A percentile compares a stretch with the other conserved stretches of the same genome.
Evolutionary conservation across 2,113 vertebrate genomes (phyloP).

Genomic region (Scomber japonicus): DNA sequence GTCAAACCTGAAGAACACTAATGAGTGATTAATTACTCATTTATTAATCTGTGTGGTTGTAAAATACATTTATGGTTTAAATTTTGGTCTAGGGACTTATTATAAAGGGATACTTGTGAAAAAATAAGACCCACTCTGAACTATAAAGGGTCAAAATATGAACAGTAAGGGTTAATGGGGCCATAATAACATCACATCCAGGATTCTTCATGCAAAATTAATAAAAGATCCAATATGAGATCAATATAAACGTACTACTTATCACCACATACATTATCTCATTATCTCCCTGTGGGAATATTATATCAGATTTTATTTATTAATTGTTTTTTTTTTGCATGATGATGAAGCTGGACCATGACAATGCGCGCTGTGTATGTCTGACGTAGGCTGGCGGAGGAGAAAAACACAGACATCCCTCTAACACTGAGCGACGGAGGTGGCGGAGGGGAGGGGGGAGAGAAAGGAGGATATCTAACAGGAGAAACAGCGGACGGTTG

Average conservation of each 20-base stretch:
- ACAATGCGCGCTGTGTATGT: constrained; percentile 73
- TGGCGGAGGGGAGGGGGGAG: constrained; percentile 9
- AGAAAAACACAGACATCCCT: constrained; percentile 72
- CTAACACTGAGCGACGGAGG: constrained; percentile 41
- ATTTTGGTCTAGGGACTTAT: too few species aligned
- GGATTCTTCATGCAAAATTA: constrained; percentile 13
- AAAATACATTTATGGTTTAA: too few species aligned
- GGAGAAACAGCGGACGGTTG: constrained; percentile 56
- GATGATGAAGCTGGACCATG: constrained; percentile 68
- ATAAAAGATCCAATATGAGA: constrained; percentile 31
- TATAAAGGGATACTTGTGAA: too few species aligned
- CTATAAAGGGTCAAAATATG: too few species aligned
- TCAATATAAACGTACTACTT: constrained; percentile 36
- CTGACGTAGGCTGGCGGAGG: constrained; percentile 81
- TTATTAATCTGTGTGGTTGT: too few species aligned
- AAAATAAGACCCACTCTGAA: too few species aligned
- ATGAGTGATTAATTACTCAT: too few species aligned
- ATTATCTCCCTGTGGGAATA: constrained; percentile 48
- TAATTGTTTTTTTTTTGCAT: background rate
- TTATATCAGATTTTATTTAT: constrained; percentile 23
- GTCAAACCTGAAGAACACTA: too few species aligned
- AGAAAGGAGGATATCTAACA: constrained; percentile 1
- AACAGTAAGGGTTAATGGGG: background rate
- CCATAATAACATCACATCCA: background rate
- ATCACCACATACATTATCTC: constrained; percentile 1